Base-by-base conservation (phyloP, 2,888 invertebrate species). In the Halictus ligatus region DNA sequence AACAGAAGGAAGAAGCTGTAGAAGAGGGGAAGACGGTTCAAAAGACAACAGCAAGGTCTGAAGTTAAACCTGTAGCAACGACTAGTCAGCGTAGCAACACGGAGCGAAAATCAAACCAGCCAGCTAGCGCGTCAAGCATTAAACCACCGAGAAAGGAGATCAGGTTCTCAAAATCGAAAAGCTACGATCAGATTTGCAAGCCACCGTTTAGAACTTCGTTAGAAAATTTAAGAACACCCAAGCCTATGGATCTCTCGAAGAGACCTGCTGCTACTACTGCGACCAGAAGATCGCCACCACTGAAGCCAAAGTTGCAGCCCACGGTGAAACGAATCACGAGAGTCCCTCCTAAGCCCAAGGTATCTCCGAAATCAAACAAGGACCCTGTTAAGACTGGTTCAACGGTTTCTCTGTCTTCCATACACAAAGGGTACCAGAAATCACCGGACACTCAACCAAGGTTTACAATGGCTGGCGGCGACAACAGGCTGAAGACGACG, bases 181-280 rank as follows among this genome's bases (percentile, higher is more conserved):
- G 95, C 82, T 95, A 91, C 75, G 95, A 95, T 88, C 94, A 94
- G 54, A 90, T 95, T 72, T 89, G 91, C 3, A 94, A 93, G 77
- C 91, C 92, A 3, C 88, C 89, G 12, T 79, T 91, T 6, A 86
- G 86, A 75, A 83, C 89, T 0, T 93, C 93, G 0, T 60, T 92
- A 54, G 93, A 94, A 76, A 93, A 92, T 64, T 80, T 92, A 10
- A 89, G 85, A 71, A 43, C 35, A 25, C 48, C 85, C 0, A 92
- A 89, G 85, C 75, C 89, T 2, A 48, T 78, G 2, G 93, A 94
- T 7, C 5, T 64, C 10, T 40, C 87, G 2, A 92, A 89, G 18
- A 92, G 90, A 75, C 46, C 84, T 13, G 29, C 84, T 13, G 29
- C 21, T 40, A 74, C 25, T 40, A 15, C 60, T 10, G 25, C 73